Base-by-base conservation (phyloP, 2,113 vertebrate species). In the Chaenogobius annularis region DNA sequence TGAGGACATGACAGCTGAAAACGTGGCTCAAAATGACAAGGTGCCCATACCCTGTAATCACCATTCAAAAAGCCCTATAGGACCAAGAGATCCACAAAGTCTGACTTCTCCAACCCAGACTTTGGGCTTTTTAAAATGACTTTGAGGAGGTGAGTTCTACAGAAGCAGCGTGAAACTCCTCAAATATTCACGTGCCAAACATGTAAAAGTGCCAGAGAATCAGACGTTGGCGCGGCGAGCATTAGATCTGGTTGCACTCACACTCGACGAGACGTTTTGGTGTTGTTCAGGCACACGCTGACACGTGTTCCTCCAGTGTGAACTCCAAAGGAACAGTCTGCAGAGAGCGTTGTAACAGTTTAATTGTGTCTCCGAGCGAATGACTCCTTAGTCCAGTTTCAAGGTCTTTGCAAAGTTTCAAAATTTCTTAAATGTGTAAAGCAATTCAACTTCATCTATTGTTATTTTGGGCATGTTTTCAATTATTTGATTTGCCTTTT, bases 31-130 rank as follows among this genome's bases (percentile, higher is more conserved):
- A 84, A 85, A 84, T 83, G 70, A 87, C 78, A 87, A 85, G 77
- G 82, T 59, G 52, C 54, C 15, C 62, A 70, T 78, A 63, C 31
- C 71, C 79, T 87, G 73, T 86, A 90, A 92, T 89, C 90, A 90
- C 71, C 70, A 73, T 84, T 84, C 77, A 66, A 79, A 80, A 26
- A 61, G 80, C 17, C 19, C 37, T 7, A 52, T 69, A 70, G 68
- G 61, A 73, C 68, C 70, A 72, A 70, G 44, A 63, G 75, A 78
- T 75, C 59, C 37, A 46, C 66, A 73, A 74, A 58, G 68, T 73
- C 66, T 55, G 67, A 66, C 46, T 65, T 69, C 73, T 69, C 15
- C 52, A 35, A 15, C 64, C 71, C 59, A 10, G 20, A 48, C 62
- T 75, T 62, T 20, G 44, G 52, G 26, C 26, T 31, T 31, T 58